Conservation (phyloP, 2,888 invertebrate genomes). For the Heliconius cydno region DNA sequence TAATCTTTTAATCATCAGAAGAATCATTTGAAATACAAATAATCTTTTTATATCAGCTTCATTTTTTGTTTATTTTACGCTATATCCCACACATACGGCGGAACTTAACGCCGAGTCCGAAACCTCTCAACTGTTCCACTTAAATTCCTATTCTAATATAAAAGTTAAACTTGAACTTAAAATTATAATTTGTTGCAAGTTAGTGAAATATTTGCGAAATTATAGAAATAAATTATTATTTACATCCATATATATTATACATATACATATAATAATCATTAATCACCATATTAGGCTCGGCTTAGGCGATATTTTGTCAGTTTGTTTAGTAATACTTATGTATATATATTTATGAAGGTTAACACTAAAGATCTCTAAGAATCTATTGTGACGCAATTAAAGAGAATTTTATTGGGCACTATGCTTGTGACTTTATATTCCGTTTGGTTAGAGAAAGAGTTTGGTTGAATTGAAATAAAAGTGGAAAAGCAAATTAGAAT, state of each 20-base stretch:
- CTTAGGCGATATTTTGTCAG: conserved; percentile 14
- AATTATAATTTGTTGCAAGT: not conserved
- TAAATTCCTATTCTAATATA: not conserved
- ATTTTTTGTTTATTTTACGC: too few relatives aligned
- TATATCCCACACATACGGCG: too few relatives aligned
- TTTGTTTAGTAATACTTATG: not conserved
- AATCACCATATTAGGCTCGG: conserved; percentile 8
- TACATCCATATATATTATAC: not conserved
- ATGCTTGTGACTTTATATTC: too few relatives aligned
- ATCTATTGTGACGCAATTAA: not conserved
- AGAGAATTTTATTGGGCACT: too few relatives aligned
- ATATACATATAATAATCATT: conserved; percentile 19
- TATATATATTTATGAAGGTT: conserved; percentile 14
- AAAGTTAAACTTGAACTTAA: not conserved
- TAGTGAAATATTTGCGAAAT: not conserved
- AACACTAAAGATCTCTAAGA: not conserved
- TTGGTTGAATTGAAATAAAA: too few relatives aligned
- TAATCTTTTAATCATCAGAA: too few relatives aligned
- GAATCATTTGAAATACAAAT: too few relatives aligned
- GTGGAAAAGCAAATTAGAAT: too few relatives aligned
- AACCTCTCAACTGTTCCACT: too few relatives aligned
- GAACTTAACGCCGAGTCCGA: too few relatives aligned
- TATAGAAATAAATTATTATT: not conserved
- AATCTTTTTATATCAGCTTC: not conserved
- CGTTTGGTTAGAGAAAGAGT: too few relatives aligned